These are phyloP conservation scores for Drosophila vallismaia DNA, from an alignment of 2,888 invertebrate species.

Conservation along the genomic window DNA sequence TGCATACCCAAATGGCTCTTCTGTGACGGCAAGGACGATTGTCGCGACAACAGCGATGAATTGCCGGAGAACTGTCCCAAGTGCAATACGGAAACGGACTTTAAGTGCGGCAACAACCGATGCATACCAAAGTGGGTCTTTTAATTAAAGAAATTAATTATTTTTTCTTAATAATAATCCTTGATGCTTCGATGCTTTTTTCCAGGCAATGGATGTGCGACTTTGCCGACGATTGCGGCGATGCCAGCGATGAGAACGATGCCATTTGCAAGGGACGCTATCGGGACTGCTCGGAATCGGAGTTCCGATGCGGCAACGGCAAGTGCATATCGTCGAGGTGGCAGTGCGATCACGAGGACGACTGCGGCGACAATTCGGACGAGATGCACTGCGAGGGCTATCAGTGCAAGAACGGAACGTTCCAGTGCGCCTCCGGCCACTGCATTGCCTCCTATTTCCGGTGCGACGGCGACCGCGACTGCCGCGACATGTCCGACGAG, in stretches of 20 bases:
- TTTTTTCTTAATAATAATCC: too few species aligned
- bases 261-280: conserved; percentile 92
- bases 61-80: conserved; percentile 94
- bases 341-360: conserved; percentile 98
- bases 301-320: conserved; percentile 94
- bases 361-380: conserved; percentile 97
- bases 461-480: conserved; percentile 95
- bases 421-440: conserved; percentile 96
- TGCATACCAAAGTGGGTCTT: conserved; percentile 89
- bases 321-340: conserved; percentile 96
- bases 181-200: neutral
- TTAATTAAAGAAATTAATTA: neutral
- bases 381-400: conserved; percentile 92
- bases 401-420: conserved; percentile 94
- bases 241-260: conserved; percentile 95
- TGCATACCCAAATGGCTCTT: conserved; percentile 99
- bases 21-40: conserved; percentile 99
- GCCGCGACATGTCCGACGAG: conserved; percentile 95
- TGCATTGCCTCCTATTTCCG: conserved; percentile 95
- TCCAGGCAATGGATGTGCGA: conserved; percentile 95
- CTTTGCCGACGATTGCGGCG: conserved; percentile 98
- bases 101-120: conserved; percentile 95
- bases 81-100: conserved; percentile 94
- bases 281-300: conserved; percentile 96
- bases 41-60: conserved; percentile 97